Evolutionary conservation across 2,113 vertebrate genomes (phyloP).

Genomic region (Daubentonia madagascariensis): DNA sequence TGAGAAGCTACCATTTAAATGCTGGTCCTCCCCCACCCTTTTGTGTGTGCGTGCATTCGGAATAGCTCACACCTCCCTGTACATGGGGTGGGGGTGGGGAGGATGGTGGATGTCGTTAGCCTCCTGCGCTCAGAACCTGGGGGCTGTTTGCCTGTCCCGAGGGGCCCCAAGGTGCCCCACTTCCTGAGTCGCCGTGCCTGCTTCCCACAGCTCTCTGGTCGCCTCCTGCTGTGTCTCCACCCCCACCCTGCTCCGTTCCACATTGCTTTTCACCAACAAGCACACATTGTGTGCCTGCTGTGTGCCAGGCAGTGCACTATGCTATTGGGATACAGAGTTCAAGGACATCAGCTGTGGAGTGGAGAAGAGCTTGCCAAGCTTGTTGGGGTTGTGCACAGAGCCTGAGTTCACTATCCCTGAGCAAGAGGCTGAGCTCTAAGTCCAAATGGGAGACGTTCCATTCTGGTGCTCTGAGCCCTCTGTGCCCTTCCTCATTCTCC

Average conservation of each 20-base stretch:
- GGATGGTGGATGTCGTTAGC: accelerated
- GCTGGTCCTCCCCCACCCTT: not conserved
- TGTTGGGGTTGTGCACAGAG: accelerated
- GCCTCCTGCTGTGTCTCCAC: not conserved
- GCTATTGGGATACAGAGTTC: not conserved
- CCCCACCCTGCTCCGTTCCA: not conserved
- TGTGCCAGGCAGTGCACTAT: not conserved
- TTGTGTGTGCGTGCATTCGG: not conserved
- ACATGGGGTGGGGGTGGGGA: too few relatives aligned
- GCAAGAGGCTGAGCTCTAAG: accelerated
- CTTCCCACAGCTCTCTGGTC: not conserved
- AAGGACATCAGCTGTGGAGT: accelerated
- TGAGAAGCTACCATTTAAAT: accelerated
- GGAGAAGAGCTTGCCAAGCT: accelerated
- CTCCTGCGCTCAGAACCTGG: not conserved
- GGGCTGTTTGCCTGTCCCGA: not conserved
- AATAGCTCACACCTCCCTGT: accelerated
- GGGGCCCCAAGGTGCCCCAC: accelerated
- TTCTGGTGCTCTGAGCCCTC: accelerated
- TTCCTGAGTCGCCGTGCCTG: accelerated
- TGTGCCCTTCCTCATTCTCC: accelerated
- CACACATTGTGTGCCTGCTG: not conserved
- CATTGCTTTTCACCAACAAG: not conserved
- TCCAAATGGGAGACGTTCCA: accelerated
- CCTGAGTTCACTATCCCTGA: too few relatives aligned